phyloP scores from a whole-genome alignment of 2,888 invertebrate genomes.

The Acronicta leporina region DNA sequence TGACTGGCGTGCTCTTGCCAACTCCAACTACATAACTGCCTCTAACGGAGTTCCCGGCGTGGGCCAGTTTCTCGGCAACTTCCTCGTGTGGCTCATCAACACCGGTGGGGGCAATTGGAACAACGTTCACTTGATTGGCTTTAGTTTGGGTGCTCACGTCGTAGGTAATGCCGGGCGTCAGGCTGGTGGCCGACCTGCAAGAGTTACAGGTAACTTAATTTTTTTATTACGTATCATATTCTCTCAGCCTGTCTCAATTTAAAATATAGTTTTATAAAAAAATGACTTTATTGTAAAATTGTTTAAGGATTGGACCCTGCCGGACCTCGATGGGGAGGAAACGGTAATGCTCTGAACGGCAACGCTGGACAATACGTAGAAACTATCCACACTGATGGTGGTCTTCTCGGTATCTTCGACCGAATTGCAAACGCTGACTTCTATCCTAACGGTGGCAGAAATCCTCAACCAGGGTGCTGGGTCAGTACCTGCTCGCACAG shows the following conservation, averaged over 20 bases:
- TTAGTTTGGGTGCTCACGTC: conserved; percentile 81
- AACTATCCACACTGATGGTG: conserved; percentile 78
- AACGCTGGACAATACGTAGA: conserved; percentile 75
- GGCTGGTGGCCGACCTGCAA: conserved; percentile 60
- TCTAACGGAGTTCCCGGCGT: conserved; percentile 67
- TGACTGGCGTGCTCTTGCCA: conserved; percentile 73
- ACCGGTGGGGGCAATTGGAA: conserved; percentile 75
- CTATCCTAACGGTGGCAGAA: conserved; percentile 80
- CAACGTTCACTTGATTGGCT: conserved; percentile 77
- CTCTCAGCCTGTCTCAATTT: too few relatives aligned
- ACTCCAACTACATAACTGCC: conserved; percentile 60
- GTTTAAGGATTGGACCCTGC: conserved; percentile 78
- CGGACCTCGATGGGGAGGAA: conserved; percentile 73
- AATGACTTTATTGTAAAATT: background rate
- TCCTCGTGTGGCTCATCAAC: conserved; percentile 72
- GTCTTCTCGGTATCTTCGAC: conserved; percentile 72
- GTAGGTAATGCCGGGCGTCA: conserved; percentile 76
- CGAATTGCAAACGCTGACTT: conserved; percentile 74
- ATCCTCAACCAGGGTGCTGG: conserved; percentile 77
- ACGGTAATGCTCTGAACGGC: conserved; percentile 65
- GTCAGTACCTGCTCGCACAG: conserved; percentile 75
- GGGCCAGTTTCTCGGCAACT: conserved; percentile 72
- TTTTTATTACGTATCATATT: too few relatives aligned
- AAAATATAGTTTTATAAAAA: too few relatives aligned
- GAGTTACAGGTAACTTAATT: conserved; percentile 73